Base-by-base conservation (phyloP, 2,888 invertebrate genomes). In the Apamea crenata region DNA sequence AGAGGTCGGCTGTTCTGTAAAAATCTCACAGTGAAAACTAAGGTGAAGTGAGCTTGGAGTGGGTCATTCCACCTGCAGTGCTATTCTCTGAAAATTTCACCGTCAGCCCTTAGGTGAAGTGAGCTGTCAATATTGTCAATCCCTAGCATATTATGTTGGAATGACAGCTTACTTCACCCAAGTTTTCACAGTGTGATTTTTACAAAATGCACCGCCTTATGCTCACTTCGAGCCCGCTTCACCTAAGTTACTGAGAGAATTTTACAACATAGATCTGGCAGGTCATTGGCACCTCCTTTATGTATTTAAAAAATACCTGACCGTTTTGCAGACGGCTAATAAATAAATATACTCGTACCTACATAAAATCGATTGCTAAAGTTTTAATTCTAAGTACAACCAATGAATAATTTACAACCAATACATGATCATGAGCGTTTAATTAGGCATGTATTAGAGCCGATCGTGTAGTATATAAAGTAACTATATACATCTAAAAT, bases 391-490 rank as follows among this genome's bases (percentile, higher is more conserved):
- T 71, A 68, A 65, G 47, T 40, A 59, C 10, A 74, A 66, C 47
- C 72, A 16, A 75, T 86, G 53, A 77, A 85, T 88, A 72, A 83
- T 87, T 80, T 73, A 87, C 68, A 40, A 70, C 53, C 61, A 66
- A 69, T 72, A 66, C 72, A 81, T 75, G 79, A 65, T 80, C 80
- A 80, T 82, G 78, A 82, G 70, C 21, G 47, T 61, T 85, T 88
- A 87, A 87, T 88, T 80, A 85, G 75, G 66, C 79, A 77, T 78
- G 74, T 82, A 81, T 86, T 81, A 77, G 65, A 78, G 56, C 29
- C 77, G 63, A 78, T 82, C 82, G 78, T 85, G 85, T 74, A 47
- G 63, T 79, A 59, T 32, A 44, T 70, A 74, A 56, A 74, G 36
- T 81, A 74, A n/a, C 5, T 61, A 77, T 74, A 61, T 36, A 63